Evolutionary conservation across 2,113 vertebrate species (phyloP).

Genomic region (Tympanuchus pallidicinctus): DNA sequence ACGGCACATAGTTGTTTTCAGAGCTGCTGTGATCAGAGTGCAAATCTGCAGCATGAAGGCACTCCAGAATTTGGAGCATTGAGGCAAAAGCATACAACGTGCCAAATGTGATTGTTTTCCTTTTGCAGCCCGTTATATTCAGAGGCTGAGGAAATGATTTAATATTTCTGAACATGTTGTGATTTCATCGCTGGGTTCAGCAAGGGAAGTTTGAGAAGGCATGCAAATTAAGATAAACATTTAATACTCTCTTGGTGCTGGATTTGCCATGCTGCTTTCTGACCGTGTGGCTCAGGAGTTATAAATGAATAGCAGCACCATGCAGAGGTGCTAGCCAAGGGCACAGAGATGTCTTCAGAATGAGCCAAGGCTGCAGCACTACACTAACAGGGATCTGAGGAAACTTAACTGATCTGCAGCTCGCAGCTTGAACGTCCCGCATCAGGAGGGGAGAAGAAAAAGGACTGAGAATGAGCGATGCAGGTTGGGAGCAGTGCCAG

Average conservation of each 20-base stretch:
- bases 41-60: not conserved
- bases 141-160: slow-evolving; percentile 80
- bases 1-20: not conserved
- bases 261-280: not conserved
- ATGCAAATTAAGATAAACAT: slow-evolving; percentile 72
- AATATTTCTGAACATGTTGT: slow-evolving; percentile 72
- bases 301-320: not conserved
- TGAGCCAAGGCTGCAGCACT: not conserved
- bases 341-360: not conserved
- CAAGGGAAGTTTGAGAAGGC: slow-evolving; percentile 69
- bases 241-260: not conserved
- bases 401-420: not conserved
- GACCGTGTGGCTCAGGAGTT: not conserved
- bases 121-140: slow-evolving; percentile 63
- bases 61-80: not conserved
- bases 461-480: not conserved
- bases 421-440: not conserved
- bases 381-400: not conserved
- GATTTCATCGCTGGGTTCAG: slow-evolving; percentile 70
- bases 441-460: not conserved
- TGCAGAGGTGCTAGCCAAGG: not conserved
- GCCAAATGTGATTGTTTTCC: slow-evolving; percentile 65
- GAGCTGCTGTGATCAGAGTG: not conserved
- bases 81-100: not conserved
- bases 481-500: not conserved